A percentile compares a stretch with the other conserved stretches of the same genome.
phyloP scores from a whole-genome alignment of 92 coral and sea anemone species.

The Epizoanthus rinbou region DNA sequence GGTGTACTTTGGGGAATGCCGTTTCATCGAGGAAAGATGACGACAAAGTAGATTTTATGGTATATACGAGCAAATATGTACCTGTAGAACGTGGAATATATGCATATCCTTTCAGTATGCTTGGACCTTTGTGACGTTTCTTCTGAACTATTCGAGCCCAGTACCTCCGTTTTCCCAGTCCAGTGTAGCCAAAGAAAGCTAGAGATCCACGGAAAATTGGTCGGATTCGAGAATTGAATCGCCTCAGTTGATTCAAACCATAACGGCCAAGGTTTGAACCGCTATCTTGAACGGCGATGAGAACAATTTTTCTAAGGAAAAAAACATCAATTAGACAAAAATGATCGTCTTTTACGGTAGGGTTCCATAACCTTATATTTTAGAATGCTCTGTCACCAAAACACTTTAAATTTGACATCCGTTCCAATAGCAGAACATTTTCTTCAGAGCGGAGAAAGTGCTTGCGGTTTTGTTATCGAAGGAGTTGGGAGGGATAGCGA shows the following conservation, averaged over 20 bases:
- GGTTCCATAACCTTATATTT: too few species aligned
- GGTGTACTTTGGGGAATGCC: too few species aligned
- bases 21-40: background rate
- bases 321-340: too few species aligned
- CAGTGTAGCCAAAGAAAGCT: slow-evolving; percentile 33
- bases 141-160: slow-evolving; percentile 17
- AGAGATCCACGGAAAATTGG: slow-evolving; percentile 30
- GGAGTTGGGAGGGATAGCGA: too few species aligned
- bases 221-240: slow-evolving; percentile 3
- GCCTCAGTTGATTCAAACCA: slow-evolving; percentile 48
- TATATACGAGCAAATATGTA: background rate
- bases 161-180: slow-evolving; percentile 16
- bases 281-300: slow-evolving; percentile 57
- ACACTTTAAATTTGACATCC: too few species aligned
- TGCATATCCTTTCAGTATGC: background rate
- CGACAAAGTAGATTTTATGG: background rate
- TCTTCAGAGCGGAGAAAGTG: too few species aligned
- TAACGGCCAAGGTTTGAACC: slow-evolving; percentile 34
- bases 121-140: slow-evolving; percentile 35
- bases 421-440: too few species aligned
- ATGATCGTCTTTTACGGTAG: too few species aligned
- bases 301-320: slow-evolving; percentile 46
- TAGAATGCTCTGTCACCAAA: too few species aligned
- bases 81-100: slow-evolving; percentile 34
- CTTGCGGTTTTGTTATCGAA: too few species aligned